Percentiles rank a stretch among this genome's conserved stretches.
Evolutionary conservation across 2,888 invertebrate genomes (phyloP).

Genomic region (Pteria penguin): DNA sequence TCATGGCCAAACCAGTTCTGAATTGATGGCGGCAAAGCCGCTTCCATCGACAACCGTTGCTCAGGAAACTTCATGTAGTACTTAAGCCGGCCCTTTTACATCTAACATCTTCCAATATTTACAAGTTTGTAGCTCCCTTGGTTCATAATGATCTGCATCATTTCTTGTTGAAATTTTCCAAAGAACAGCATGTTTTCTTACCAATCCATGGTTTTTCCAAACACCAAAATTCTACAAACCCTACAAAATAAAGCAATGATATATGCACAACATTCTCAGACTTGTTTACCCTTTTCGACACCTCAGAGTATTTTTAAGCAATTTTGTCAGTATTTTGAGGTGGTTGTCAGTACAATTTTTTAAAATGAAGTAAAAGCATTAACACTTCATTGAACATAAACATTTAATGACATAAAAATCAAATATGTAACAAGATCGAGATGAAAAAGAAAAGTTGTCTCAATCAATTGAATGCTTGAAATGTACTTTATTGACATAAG

Average conservation of each 20-base stretch:
- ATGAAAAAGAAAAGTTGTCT: too few relatives aligned
- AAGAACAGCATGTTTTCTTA: neutral
- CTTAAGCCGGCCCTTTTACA: neutral
- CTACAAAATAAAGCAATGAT: too few relatives aligned
- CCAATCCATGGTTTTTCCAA: neutral
- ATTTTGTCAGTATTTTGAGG: too few relatives aligned
- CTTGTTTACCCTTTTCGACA: neutral
- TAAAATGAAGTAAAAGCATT: too few relatives aligned
- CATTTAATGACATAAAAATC: too few relatives aligned
- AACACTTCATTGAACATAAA: too few relatives aligned
- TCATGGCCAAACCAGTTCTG: slow-evolving; percentile 89
- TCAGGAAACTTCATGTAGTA: slow-evolving; percentile 67
- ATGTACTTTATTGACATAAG: too few relatives aligned
- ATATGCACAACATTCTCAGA: neutral
- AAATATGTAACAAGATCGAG: too few relatives aligned
- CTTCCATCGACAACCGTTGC: slow-evolving; percentile 65
- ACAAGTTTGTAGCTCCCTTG: neutral
- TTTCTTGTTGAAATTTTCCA: neutral
- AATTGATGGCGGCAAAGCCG: slow-evolving; percentile 77
- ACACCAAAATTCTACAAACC: too few relatives aligned
- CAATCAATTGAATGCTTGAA: too few relatives aligned
- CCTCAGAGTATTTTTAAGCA: too few relatives aligned
- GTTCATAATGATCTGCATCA: neutral
- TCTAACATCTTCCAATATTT: neutral
- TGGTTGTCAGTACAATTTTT: too few relatives aligned